Conservation (phyloP, 2,113 vertebrate genomes). For the Tursiops truncatus region DNA sequence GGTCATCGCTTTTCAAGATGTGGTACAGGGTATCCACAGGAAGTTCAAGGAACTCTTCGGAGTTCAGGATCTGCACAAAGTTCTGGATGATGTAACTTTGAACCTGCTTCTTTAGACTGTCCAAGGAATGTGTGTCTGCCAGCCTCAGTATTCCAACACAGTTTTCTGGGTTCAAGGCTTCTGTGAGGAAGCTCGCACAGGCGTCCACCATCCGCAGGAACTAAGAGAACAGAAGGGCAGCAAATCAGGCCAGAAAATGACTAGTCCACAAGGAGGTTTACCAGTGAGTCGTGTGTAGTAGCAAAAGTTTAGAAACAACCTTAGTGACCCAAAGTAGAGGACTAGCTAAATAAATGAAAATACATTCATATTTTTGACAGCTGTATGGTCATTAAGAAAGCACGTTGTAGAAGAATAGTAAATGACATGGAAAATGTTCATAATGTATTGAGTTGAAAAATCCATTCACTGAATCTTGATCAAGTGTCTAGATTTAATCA, state of each 20-base stretch:
- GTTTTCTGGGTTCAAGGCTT: constrained; percentile 92
- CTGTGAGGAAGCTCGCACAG: constrained; percentile 91
- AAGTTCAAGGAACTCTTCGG: constrained; percentile 93
- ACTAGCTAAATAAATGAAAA: not conserved
- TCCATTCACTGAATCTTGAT: not conserved
- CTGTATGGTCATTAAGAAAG: not conserved
- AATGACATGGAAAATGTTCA: not conserved
- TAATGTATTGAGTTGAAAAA: not conserved
- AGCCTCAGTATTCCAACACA: constrained; percentile 93
- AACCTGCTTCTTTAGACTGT: constrained; percentile 86
- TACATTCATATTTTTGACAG: not conserved
- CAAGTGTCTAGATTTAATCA: not conserved
- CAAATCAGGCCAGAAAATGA: not conserved
- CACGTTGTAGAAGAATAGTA: not conserved
- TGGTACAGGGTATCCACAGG: constrained; percentile 87
- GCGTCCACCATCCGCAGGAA: constrained; percentile 95
- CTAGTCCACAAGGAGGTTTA: not conserved
- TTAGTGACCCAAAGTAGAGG: not conserved
- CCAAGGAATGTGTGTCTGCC: constrained; percentile 91
- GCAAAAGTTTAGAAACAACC: not conserved
- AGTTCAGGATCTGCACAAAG: constrained; percentile 90
- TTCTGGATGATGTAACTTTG: constrained; percentile 92
- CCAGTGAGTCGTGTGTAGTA: not conserved
- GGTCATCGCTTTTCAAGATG: constrained; percentile 90
- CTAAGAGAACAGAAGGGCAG: constrained; percentile 78